A percentile compares a stretch with the other conserved stretches of the same genome.
Conservation (phyloP, 2,797 vertebrate genomes). For the Parotocinclus haroldoi region DNA sequence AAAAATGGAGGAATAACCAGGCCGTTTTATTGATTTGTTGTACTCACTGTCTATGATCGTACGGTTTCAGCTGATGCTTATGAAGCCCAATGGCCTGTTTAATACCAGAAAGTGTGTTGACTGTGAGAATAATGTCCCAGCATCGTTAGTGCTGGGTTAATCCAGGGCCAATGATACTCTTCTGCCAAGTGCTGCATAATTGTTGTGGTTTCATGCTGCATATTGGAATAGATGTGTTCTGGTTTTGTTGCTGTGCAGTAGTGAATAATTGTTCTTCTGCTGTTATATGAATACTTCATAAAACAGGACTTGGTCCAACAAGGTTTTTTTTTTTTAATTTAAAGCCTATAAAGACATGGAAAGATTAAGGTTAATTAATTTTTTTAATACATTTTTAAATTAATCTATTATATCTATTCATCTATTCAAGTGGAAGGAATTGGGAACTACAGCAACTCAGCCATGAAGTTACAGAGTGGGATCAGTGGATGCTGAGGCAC, state of each 20-base stretch:
- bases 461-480: too few species aligned
- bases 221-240: slow-evolving; percentile 65
- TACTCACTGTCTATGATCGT: background rate
- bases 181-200: slow-evolving; percentile 56
- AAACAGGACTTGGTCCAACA: background rate
- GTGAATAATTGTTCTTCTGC: slow-evolving; percentile 37
- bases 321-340: background rate
- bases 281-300: background rate
- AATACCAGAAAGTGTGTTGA: slow-evolving; percentile 33
- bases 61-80: slow-evolving; percentile 3
- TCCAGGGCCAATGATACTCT: slow-evolving; percentile 29
- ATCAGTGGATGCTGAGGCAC: too few species aligned
- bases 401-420: too few species aligned
- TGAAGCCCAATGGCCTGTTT: slow-evolving; percentile 16
- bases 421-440: too few species aligned
- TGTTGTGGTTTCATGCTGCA: slow-evolving; percentile 60
- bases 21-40: slow-evolving; percentile 19
- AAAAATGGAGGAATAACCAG: slow-evolving; percentile 3
- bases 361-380: too few species aligned
- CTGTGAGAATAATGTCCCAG: slow-evolving; percentile 56
- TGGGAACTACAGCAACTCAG: too few species aligned
- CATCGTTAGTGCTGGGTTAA: slow-evolving; percentile 54
- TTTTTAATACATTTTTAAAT: too few species aligned
- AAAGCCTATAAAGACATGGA: too few species aligned
- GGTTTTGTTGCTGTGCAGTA: slow-evolving; percentile 60